A percentile compares a stretch with the other conserved stretches of the same genome.
Evolutionary conservation across 1,140 invertebrate genomes (phyloP).

Genomic region (Drosophila nebulosa): DNA sequence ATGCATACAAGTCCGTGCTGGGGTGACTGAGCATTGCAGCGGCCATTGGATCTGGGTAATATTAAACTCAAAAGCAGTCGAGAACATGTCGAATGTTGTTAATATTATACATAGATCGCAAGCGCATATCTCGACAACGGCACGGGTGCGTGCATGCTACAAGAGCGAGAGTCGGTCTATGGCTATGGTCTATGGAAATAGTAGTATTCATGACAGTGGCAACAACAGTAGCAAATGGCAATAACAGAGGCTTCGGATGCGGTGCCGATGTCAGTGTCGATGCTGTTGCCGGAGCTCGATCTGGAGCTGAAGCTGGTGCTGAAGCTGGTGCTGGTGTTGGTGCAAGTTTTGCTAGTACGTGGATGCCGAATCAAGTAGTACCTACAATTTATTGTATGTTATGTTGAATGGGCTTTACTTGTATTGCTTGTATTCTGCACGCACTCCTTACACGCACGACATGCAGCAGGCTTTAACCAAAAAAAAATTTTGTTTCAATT

Average conservation of each 20-base stretch:
- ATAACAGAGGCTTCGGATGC: not conserved
- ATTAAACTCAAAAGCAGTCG: slow-evolving; percentile 62
- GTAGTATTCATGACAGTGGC: not conserved
- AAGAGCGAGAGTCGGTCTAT: slow-evolving; percentile 14
- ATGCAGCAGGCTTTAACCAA: not conserved
- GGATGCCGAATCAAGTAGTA: not conserved
- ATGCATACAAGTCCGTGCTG: slow-evolving; percentile 31
- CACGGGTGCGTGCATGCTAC: slow-evolving; percentile 27
- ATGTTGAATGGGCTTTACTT: slow-evolving; percentile 62
- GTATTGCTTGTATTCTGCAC: slow-evolving; percentile 52
- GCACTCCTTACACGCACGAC: slow-evolving; percentile 44
- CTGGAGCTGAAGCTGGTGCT: too few relatives aligned
- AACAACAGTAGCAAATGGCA: slow-evolving; percentile 49
- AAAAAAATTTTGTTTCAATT: not conserved
- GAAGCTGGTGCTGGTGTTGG: not conserved
- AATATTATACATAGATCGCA: slow-evolving; percentile 47
- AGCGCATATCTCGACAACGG: slow-evolving; percentile 19
- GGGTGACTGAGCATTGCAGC: slow-evolving; percentile 18
- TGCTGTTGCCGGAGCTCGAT: too few relatives aligned
- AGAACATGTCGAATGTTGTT: slow-evolving; percentile 67
- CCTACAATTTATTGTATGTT: slow-evolving; percentile 66
- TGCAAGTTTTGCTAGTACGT: not conserved
- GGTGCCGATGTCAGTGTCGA: not conserved
- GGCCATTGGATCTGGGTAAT: slow-evolving; percentile 28
- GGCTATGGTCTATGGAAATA: not conserved